phyloP scores from a whole-genome alignment of 2,797 vertebrate genomes.

The Schizopygopsis pylzovi region DNA sequence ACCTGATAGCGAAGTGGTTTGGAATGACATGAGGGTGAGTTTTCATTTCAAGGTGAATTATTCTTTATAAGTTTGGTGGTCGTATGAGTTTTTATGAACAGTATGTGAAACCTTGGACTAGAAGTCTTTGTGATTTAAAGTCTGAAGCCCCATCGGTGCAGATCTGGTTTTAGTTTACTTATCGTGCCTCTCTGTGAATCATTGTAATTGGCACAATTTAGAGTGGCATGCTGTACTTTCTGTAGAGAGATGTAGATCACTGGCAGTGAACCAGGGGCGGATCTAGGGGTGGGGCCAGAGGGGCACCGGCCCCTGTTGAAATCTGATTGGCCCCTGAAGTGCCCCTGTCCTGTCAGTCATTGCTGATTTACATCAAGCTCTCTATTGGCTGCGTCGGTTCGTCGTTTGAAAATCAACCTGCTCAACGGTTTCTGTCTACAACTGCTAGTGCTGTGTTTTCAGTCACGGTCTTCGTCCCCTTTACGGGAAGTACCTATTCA shows the following conservation, averaged over 20 bases:
- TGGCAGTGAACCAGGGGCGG: too few relatives aligned
- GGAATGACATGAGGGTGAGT: not conserved
- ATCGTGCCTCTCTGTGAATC: conserved; percentile 25
- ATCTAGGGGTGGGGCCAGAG: too few relatives aligned
- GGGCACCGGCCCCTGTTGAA: too few relatives aligned
- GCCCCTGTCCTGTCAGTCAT: too few relatives aligned
- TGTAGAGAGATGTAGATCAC: conserved; percentile 41
- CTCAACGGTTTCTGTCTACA: too few relatives aligned
- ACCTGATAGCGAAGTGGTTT: not conserved
- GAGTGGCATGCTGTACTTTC: conserved; percentile 25
- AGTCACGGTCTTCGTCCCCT: too few relatives aligned
- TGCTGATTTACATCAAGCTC: too few relatives aligned
- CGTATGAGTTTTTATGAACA: not conserved
- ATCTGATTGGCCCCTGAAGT: too few relatives aligned
- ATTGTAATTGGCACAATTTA: conserved; percentile 28
- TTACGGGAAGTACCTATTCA: too few relatives aligned
- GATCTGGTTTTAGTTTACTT: conserved; percentile 33
- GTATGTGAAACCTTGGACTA: not conserved
- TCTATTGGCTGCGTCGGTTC: too few relatives aligned
- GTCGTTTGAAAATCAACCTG: too few relatives aligned
- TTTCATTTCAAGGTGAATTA: not conserved
- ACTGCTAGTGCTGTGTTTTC: too few relatives aligned
- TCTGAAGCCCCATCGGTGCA: not conserved
- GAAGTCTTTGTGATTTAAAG: conserved; percentile 8
- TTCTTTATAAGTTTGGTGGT: not conserved